phyloP scores from a whole-genome alignment of 2,888 invertebrate genomes.

The Tholera decimalis region DNA sequence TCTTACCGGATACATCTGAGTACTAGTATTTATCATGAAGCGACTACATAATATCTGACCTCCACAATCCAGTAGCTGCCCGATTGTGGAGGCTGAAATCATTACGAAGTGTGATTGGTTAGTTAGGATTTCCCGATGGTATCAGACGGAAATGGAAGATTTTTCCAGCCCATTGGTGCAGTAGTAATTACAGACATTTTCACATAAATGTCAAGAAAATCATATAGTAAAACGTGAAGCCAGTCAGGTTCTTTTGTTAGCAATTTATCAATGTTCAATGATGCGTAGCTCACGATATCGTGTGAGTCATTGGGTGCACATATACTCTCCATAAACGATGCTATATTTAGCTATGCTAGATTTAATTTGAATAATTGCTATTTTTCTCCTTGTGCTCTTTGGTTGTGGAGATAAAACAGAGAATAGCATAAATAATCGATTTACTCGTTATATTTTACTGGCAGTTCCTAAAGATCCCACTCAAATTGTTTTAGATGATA shows the following conservation, averaged over 20 bases:
- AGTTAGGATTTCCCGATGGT: too few relatives aligned
- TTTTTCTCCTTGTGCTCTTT: background rate
- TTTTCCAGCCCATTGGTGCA: background rate
- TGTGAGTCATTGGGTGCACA: conserved; percentile 26
- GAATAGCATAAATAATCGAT: too few relatives aligned
- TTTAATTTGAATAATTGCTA: background rate
- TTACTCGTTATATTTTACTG: too few relatives aligned
- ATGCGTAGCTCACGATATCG: conserved; percentile 50
- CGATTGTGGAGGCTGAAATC: too few relatives aligned
- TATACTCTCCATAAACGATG: background rate
- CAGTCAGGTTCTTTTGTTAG: conserved; percentile 45
- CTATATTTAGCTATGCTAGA: background rate
- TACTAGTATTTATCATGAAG: too few relatives aligned
- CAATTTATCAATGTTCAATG: conserved; percentile 65
- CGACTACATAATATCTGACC: too few relatives aligned
- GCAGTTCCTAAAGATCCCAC: too few relatives aligned
- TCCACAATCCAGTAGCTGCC: too few relatives aligned
- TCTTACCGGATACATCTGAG: too few relatives aligned
- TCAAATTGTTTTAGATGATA: too few relatives aligned
- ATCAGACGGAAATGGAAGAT: too few relatives aligned
- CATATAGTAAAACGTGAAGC: conserved; percentile 48
- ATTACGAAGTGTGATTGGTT: too few relatives aligned
- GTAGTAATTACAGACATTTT: conserved; percentile 14
- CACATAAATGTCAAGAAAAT: conserved; percentile 36
- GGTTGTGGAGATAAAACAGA: background rate